phyloP scores from a whole-genome alignment of 2,113 vertebrate species.

The Boulengeromyrus knoepffleri region DNA sequence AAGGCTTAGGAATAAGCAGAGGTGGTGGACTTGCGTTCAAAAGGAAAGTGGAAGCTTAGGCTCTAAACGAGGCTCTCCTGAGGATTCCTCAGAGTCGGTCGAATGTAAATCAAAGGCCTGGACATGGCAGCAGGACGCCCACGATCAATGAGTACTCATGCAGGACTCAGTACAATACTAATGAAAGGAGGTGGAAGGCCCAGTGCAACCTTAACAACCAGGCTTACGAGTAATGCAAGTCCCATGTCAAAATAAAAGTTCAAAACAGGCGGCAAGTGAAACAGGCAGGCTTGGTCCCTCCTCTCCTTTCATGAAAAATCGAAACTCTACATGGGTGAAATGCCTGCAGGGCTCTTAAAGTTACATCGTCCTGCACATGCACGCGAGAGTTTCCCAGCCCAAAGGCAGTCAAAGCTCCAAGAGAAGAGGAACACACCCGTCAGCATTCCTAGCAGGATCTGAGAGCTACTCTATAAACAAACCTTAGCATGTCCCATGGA shows the following conservation, averaged over 20 bases:
- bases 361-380: background rate
- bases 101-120: background rate
- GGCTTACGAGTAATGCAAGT: background rate
- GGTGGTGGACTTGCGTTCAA: background rate
- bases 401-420: background rate
- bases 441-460: background rate
- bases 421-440: background rate
- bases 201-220: background rate
- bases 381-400: background rate
- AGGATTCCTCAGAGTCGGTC: constrained; percentile 13
- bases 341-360: background rate
- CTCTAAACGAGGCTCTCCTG: constrained; percentile 18
- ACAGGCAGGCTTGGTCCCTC: background rate
- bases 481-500: background rate
- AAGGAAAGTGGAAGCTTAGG: background rate
- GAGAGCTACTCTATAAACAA: background rate
- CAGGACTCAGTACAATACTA: background rate
- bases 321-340: background rate
- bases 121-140: background rate
- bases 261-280: background rate
- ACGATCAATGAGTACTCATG: background rate
- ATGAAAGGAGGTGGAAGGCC: background rate
- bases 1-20: constrained; percentile 8
- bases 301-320: background rate
- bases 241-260: background rate